Evolutionary conservation across 1,140 invertebrate species (phyloP), one percentile per base, ranked within the genome.

Genomic region (Mactra quadrangularis): DNA sequence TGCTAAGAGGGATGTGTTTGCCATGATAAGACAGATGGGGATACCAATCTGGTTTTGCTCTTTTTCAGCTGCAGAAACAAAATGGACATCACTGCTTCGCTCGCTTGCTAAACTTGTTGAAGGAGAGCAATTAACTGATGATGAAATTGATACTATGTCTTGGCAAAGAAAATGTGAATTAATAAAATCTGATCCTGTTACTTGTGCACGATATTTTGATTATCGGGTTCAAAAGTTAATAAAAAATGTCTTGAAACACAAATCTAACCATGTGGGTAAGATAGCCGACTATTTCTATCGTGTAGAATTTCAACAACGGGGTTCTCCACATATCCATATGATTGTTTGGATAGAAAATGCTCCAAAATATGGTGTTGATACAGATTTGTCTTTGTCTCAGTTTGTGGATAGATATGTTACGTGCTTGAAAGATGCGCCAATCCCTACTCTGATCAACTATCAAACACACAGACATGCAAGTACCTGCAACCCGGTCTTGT

Each of bases 241-340:
- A 25, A 45, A 76, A 13, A 19, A 68, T 50, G 60, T 81, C 29
- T 60, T 81, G 31, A 78, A 66, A 70, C 59, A 47, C 66, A 0
- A 47, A 22, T 38, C 35, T 22, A 22, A 27, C 7, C 81, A 83
- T 1, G 47, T 85, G 47, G 87, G 87, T 7, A 45, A 84, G 68
- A 64, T 88, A 19, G 27, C 29, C 27, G 83, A 89, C 83, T 85
- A 75, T 57, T 86, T 85, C 72, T 90, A 87, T 76, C 83, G 90
- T 45, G 90, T 93, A 64, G 91, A 93, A 82, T 93, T 92, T 85
- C 92, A 94, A 81, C 90, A 93, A 70, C 88, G 92, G 27, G 93
- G 93, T 6, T 90, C 85, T 76, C 92, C 93, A n/a, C 93, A 93
- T 87, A 60, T 92, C 19, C 92, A 94, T 77, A 87, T 91, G 38